phyloP scores from a whole-genome alignment of 2,888 invertebrate genomes.

The Clistopyga incitator region DNA sequence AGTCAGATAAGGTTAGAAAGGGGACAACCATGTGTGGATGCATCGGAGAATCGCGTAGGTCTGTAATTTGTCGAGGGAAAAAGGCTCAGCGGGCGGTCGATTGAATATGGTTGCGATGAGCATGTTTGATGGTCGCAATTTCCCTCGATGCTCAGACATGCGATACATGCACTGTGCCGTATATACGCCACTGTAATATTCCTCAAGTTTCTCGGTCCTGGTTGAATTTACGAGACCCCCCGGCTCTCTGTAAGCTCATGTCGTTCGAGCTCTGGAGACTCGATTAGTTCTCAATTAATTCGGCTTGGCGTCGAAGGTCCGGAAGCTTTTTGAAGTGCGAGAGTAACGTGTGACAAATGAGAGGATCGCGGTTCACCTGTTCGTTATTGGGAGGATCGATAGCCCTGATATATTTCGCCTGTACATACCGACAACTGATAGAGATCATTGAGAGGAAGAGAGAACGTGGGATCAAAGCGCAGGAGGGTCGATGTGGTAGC shows the following conservation, averaged over 20 bases:
- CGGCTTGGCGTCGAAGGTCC: constrained; percentile 25
- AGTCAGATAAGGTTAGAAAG: constrained; percentile 5
- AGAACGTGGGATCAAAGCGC: neutral
- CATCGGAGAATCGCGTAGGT: constrained; percentile 27
- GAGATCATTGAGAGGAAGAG: constrained; percentile 6
- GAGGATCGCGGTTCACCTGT: constrained; percentile 16
- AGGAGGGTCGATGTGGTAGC: constrained; percentile 20
- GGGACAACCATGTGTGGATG: neutral
- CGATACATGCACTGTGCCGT: neutral
- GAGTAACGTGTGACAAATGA: constrained; percentile 46
- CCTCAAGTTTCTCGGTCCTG: neutral
- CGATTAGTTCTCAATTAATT: constrained; percentile 58
- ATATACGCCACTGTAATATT: constrained; percentile 15
- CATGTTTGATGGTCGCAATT: constrained; percentile 51
- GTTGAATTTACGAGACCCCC: constrained; percentile 41
- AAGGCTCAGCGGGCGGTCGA: constrained; percentile 57
- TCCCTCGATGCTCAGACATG: constrained; percentile 36
- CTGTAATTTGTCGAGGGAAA: constrained; percentile 45
- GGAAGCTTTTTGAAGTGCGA: constrained; percentile 28
- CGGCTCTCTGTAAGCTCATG: constrained; percentile 23
- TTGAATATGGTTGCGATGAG: constrained; percentile 56
- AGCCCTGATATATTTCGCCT: neutral
- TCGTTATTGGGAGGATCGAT: constrained; percentile 43
- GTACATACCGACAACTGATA: neutral
- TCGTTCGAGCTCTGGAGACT: constrained; percentile 17